Evolutionary conservation across 2,888 invertebrate genomes (phyloP), one percentile per base, ranked within the genome.

Genomic region (Luffia ferchaultella): DNA sequence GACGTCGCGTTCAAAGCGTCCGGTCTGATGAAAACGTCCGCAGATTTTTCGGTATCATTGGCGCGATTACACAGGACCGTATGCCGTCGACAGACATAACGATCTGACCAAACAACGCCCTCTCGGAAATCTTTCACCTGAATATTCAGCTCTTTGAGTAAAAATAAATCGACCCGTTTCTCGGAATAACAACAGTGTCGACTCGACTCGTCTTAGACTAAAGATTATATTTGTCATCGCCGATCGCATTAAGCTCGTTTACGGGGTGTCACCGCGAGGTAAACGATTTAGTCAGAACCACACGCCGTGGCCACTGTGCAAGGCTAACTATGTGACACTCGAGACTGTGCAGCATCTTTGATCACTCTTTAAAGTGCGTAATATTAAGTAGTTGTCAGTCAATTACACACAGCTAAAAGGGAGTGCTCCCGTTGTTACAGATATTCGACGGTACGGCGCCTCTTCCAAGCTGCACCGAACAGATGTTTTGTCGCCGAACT

Each of bases 151-250:
- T 75, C 76, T 78, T 79, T 74, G 77, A 73, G 71, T 76, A 76
- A 80, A 82, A 80, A 80, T 80, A 82, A 78, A 77, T 76, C 73
- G 70, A 70, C 68, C 68, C 67, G 68, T 68, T 82, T 82, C 82
- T 76, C 65, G 62, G 80, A 82, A 82, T 73, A 79, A 77, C 78
- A 76, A 77, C 78, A 76, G 76, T 71, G 76, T 73, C 75, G 74
- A 78, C 70, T 77, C 78, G 68, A 72, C 65, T 68, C 71, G 72
- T 68, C 74, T 77, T 73, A 73, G 70, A 77, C 73, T 67, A 71
- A 74, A 79, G 80, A 80, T 82, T 80, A 80, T 79, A 79, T 80
- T 75, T 82, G 82, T 83, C 82, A 79, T 77, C 82, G 70, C 58
- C 62, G 65, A 63, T 67, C 68, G 73, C 73, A 76, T 76, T 72